phyloP scores from a whole-genome alignment of 1,140 invertebrate genomes.

The Camponotus pennsylvanicus region DNA sequence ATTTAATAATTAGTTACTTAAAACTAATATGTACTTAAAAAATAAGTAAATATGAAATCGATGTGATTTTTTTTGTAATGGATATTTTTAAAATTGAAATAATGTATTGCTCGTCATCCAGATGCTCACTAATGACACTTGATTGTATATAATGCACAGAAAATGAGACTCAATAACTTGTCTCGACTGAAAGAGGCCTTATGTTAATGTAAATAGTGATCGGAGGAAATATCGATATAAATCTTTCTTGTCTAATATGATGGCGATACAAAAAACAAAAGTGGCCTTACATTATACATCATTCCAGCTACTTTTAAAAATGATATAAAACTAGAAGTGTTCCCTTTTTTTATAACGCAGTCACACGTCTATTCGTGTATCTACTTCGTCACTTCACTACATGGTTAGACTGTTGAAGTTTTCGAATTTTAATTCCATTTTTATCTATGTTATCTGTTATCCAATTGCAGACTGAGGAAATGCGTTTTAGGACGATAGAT shows the following conservation, averaged over 20 bases:
- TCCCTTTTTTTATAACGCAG: constrained; percentile 21
- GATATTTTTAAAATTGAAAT: neutral
- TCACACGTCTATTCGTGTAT: constrained; percentile 77
- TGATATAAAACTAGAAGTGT: constrained; percentile 43
- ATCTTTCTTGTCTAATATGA: constrained; percentile 47
- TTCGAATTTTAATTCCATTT: constrained; percentile 84
- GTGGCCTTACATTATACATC: constrained; percentile 71
- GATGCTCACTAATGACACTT: constrained; percentile 38
- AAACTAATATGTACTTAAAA: constrained; percentile 69
- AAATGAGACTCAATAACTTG: constrained; percentile 55
- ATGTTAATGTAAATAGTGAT: constrained; percentile 61
- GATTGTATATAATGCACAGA: constrained; percentile 64
- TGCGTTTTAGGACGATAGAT: constrained; percentile 63
- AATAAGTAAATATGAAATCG: constrained; percentile 14
- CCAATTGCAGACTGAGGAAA: constrained; percentile 77
- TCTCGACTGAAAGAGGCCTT: constrained; percentile 46
- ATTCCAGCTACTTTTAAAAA: constrained; percentile 71
- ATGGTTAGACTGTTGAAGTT: constrained; percentile 83
- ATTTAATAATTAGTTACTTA: constrained; percentile 55
- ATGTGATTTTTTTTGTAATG: constrained; percentile 39
- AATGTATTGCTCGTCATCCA: neutral
- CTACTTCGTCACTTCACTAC: constrained; percentile 73
- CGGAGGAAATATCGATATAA: constrained; percentile 53
- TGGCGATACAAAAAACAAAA: constrained; percentile 31
- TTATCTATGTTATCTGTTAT: constrained; percentile 83